A percentile compares a stretch with the other conserved stretches of the same genome.
phyloP scores from a whole-genome alignment of 92 coral and sea anemone genomes.

The Actinernus sp. region DNA sequence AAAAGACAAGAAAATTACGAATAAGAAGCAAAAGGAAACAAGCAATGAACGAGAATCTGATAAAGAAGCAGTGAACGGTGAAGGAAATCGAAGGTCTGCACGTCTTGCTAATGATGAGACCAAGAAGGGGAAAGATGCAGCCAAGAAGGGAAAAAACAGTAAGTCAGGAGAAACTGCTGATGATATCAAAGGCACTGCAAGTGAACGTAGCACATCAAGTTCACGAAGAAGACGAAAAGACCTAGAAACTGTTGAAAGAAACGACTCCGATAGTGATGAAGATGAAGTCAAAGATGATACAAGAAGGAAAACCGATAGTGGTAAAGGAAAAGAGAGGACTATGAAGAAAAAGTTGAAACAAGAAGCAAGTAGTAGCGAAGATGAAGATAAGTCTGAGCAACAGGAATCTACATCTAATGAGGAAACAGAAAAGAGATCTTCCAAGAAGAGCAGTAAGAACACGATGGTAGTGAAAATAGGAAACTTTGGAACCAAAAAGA shows the following conservation, averaged over 20 bases:
- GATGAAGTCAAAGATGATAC: neutral
- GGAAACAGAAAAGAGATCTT: neutral
- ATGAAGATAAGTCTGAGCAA: neutral
- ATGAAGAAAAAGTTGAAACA: constrained; percentile 2
- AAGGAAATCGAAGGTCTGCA: neutral
- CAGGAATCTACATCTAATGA: neutral
- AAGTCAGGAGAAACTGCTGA: too few species aligned
- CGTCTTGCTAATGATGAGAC: neutral
- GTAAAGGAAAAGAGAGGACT: neutral
- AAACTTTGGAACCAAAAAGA: neutral
- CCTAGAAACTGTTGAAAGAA: neutral
- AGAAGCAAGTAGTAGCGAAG: too few species aligned
- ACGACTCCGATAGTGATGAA: neutral
- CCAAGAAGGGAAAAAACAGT: too few species aligned
- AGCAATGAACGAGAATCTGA: constrained; percentile 4
- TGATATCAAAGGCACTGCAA: too few species aligned
- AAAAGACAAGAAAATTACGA: constrained; percentile 3
- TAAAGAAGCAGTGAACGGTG: neutral
- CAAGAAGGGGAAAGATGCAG: neutral
- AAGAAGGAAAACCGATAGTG: neutral
- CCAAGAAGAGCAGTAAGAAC: neutral
- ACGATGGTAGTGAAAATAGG: neutral
- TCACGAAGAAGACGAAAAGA: too few species aligned
- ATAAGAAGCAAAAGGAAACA: neutral
- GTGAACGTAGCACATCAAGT: too few species aligned